Base-by-base conservation (phyloP, 2,113 vertebrate species). In the Tetrax tetrax region DNA sequence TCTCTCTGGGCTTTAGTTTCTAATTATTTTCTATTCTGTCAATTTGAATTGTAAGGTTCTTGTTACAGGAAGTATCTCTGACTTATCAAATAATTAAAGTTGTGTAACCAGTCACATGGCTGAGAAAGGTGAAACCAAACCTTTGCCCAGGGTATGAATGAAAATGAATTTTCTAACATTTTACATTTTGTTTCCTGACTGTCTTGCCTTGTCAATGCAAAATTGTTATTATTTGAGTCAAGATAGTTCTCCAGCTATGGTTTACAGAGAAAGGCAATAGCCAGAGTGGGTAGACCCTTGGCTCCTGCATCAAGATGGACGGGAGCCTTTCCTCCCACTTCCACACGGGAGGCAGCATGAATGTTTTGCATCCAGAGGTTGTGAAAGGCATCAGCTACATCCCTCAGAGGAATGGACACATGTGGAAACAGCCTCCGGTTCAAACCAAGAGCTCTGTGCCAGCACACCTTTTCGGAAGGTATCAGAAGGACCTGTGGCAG, bases 221-320 rank as follows among this genome's bases (percentile, higher is more conserved):
- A 90, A 41, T 14, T 35, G 28, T n/a, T 70, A 66, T 75, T 81
- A 43, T 61, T 56, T 65, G 28, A 16, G 29, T 31, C 16, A 83
- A 70, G 60, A 20, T 12, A 56, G 21, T 16, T 81, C n/a, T 75
- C 33, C 43, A 75, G 43, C 38, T 83, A 13, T 6, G 3, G 14
- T 38, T 89, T 35, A n/a, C 14, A 59, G 23, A 65, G 35, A 31
- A 90, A 16, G 37, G 18, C 68, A 77, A 66, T 47, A 72, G 28
- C 17, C 45, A 85, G 28, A 25, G 5, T 22, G 43, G 38, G 35
- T 19, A 50, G 14, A 51, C 38, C 37, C 18, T 14, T 6, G 8
- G 38, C 6, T 79, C 53, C 31, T 85, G 15, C 13, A 14, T 5
- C 0, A 0, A 53, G 8, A 45, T 33, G 54, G 6, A 37, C 16